Evolutionary conservation across 2,113 vertebrate genomes (phyloP), one percentile per base, ranked within the genome.

Genomic region (Montifringilla adamsi): DNA sequence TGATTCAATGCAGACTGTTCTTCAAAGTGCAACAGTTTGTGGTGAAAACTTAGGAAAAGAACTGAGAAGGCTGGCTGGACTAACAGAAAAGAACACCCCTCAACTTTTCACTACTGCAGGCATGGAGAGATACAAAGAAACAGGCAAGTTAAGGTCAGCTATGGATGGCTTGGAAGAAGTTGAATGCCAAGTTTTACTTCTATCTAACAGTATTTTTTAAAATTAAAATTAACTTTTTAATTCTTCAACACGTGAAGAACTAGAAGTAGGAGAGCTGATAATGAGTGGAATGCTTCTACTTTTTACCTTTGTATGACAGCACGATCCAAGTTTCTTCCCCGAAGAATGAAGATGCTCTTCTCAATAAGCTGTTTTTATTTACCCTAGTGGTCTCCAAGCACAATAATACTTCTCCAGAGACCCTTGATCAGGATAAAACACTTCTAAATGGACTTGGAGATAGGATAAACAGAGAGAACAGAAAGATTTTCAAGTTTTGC

Each of bases 91-190:
- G 70, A 93, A 26, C 69, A 28, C 39, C 60, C 46, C 53, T 92
- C 52, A 74, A 94, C 95, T 37, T 98, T 98, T 95, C 87, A 97
- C 74, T 97, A 93, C 68, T 98, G 97, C 94, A 98, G 98, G 19
- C 95, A 96, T 35, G 98, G 98, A 93, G 98, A 97, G 66, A 93
- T 98, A 50, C 89, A 97, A 72, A 98, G 97, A 60, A 98, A 98
- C 89, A 78, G 98, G 97, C 69, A 98, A 97, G 55, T 94, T 98
- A 67, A 95, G 92, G 60, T 95, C 95, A 91, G 97, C 98, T 39
- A 93, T 98, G 96, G 95, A 96, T 84, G 97, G 98, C 94, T 94
- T 98, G 58, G 97, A 97, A 84, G 72, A 97, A 91, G 97, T 97
- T 86, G 87, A 80, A 52, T 78, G 56, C 28, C 35, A 58, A 50